Conservation (phyloP, 2,797 vertebrate genomes). For the Smutsia temminckii region DNA sequence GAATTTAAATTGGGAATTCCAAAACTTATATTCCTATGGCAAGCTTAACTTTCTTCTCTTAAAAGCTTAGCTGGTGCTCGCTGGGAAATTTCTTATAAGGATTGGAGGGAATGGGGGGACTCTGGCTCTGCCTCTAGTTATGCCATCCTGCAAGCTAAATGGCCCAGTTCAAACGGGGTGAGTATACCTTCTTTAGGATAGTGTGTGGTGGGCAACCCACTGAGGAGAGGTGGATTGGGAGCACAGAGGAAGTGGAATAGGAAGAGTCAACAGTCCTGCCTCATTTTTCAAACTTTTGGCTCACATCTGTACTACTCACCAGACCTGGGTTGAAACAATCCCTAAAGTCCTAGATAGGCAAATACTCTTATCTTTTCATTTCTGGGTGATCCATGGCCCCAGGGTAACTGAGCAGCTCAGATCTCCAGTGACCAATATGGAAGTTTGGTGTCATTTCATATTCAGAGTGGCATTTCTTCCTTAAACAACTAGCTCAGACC, state of each 20-base stretch:
- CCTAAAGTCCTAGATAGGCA: not conserved
- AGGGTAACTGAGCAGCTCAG: not conserved
- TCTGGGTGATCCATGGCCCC: not conserved
- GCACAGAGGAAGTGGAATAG: not conserved
- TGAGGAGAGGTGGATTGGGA: not conserved
- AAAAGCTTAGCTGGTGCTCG: not conserved
- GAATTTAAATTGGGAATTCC: not conserved
- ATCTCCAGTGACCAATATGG: not conserved
- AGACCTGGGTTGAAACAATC: not conserved
- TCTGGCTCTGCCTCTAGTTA: not conserved
- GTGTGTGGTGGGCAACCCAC: not conserved
- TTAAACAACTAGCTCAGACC: not conserved
- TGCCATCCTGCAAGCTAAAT: not conserved
- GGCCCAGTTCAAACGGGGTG: not conserved
- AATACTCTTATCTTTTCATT: not conserved
- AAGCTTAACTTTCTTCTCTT: not conserved
- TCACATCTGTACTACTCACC: not conserved
- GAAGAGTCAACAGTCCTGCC: not conserved
- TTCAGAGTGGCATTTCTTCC: not conserved
- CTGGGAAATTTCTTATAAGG: not conserved
- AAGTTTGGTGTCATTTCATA: not conserved
- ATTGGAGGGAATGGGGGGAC: not conserved
- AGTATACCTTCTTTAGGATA: not conserved
- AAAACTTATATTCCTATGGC: not conserved
- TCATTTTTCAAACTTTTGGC: not conserved